Evolutionary conservation across 2,888 invertebrate species (phyloP).

Genomic region (Bhutanitis thaidina): DNA sequence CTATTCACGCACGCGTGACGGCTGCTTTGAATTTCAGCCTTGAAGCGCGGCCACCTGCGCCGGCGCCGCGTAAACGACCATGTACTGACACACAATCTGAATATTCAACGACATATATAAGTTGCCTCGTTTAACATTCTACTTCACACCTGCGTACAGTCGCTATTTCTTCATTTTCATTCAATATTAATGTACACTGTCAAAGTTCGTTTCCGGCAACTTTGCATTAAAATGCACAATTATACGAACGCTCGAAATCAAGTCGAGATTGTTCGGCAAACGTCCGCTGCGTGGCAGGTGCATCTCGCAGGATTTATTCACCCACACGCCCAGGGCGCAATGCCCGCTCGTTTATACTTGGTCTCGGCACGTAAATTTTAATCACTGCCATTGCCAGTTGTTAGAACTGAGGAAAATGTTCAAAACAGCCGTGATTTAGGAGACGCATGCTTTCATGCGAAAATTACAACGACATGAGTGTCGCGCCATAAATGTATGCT

Average conservation of each 20-base stretch:
- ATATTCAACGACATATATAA: conserved; percentile 76
- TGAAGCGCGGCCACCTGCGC: conserved; percentile 82
- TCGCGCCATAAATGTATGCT: conserved; percentile 24
- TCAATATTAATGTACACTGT: conserved; percentile 29
- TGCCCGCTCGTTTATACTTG: conserved; percentile 73
- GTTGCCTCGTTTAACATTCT: conserved; percentile 68
- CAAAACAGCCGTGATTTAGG: conserved; percentile 74
- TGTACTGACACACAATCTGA: conserved; percentile 77
- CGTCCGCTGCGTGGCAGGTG: conserved; percentile 69
- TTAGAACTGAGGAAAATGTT: conserved; percentile 68
- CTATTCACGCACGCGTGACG: conserved; percentile 75
- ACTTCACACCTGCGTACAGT: conserved; percentile 67
- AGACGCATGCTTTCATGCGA: conserved; percentile 50
- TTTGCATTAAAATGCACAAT: conserved; percentile 25
- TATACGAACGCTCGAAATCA: conserved; percentile 21
- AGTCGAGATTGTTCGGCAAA: conserved; percentile 29
- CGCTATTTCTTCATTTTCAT: conserved; percentile 49
- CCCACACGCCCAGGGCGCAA: conserved; percentile 59
- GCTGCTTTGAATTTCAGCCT: conserved; percentile 80
- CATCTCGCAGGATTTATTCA: conserved; percentile 74
- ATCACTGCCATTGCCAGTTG: conserved; percentile 77
- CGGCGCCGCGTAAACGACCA: conserved; percentile 81
- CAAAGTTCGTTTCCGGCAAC: conserved; percentile 25
- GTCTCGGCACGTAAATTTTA: conserved; percentile 77
- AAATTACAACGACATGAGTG: conserved; percentile 44